These are phyloP conservation scores for Apamea monoglypha DNA, from an alignment of 2,888 invertebrate species.

Conservation along the genomic window DNA sequence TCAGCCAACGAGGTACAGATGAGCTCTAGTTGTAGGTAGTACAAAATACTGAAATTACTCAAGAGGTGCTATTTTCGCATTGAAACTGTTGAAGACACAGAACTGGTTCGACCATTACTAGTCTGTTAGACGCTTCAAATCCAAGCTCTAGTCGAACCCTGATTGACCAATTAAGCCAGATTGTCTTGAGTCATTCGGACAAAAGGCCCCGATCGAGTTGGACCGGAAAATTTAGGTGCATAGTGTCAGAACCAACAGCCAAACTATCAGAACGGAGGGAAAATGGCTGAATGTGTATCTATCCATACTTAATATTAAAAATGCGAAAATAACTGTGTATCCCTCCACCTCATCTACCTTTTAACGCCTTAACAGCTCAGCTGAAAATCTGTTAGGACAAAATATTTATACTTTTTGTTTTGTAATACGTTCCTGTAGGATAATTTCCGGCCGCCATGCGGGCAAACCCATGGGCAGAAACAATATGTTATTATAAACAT, in stretches of 20 bases:
- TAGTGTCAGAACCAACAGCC: neutral
- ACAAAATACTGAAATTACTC: neutral
- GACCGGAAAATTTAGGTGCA: neutral
- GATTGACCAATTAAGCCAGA: slow-evolving; percentile 43
- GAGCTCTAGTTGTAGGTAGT: neutral
- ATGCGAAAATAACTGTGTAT: neutral
- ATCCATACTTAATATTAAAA: neutral
- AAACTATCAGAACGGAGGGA: neutral
- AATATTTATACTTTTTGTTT: neutral
- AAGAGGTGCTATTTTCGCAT: neutral
- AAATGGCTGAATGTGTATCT: neutral
- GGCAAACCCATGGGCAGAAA: neutral
- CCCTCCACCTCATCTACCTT: neutral
- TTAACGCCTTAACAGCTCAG: neutral
- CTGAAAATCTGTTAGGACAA: neutral
- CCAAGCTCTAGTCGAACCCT: neutral
- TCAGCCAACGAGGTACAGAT: neutral
- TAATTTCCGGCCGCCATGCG: too few species aligned
- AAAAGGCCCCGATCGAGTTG: neutral
- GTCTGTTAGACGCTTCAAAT: slow-evolving; percentile 29
- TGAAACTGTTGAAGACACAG: neutral
- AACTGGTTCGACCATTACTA: slow-evolving; percentile 14
- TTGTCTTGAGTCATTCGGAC: slow-evolving; percentile 15
- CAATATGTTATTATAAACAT: neutral
- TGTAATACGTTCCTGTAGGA: neutral